Evolutionary conservation across 2,113 vertebrate species (phyloP).

Genomic region (Percina caprodes): DNA sequence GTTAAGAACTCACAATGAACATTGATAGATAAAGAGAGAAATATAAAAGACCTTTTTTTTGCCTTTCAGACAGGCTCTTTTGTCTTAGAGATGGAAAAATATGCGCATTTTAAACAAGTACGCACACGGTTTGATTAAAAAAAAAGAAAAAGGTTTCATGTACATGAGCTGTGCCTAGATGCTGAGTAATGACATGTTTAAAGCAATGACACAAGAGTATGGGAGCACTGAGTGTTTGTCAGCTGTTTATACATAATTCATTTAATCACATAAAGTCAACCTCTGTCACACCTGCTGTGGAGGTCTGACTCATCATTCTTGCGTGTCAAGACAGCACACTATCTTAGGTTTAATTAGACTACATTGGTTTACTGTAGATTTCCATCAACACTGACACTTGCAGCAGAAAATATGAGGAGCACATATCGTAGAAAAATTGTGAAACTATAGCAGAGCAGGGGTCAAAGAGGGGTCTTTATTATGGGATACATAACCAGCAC

Average conservation of each 20-base stretch:
- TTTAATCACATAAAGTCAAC: slow-evolving; percentile 70
- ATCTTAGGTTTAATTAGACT: slow-evolving; percentile 23
- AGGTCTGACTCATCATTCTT: slow-evolving; percentile 44
- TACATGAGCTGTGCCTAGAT: slow-evolving; percentile 23
- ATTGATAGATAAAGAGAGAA: not conserved
- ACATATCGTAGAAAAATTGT: not conserved
- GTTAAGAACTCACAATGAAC: not conserved
- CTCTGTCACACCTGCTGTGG: slow-evolving; percentile 68
- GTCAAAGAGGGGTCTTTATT: not conserved
- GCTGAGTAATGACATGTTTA: slow-evolving; percentile 83
- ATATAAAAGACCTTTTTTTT: not conserved
- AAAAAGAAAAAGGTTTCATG: slow-evolving; percentile 32
- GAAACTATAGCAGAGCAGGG: not conserved
- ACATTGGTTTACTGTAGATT: not conserved
- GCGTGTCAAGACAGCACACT: not conserved
- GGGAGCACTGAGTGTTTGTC: slow-evolving; percentile 47
- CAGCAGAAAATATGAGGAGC: not conserved
- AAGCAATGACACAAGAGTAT: slow-evolving; percentile 72
- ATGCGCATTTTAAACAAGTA: slow-evolving; percentile 1
- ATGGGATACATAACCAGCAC: not conserved
- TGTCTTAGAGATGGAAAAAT: not conserved
- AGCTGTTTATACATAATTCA: slow-evolving; percentile 69
- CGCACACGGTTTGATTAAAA: not conserved
- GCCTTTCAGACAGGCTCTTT: not conserved
- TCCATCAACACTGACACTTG: slow-evolving; percentile 10